A percentile compares a stretch with the other conserved stretches of the same genome.
These are phyloP conservation scores for Brassicogethes aeneus DNA, from an alignment of 2,888 invertebrate species.

Conservation along the genomic window DNA sequence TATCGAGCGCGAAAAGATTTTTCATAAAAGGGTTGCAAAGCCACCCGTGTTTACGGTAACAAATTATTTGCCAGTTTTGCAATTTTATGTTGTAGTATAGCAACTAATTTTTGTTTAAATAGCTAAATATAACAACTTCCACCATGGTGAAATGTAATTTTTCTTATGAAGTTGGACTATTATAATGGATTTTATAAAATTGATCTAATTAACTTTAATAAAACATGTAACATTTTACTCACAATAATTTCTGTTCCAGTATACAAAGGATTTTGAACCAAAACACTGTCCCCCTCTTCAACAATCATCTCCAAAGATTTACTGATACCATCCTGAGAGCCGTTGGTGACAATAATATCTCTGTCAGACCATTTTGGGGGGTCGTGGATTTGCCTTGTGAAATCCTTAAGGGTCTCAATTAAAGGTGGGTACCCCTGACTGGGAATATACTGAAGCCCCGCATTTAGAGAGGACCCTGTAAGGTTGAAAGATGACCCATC, in stretches of 20 bases:
- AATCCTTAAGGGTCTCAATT: slow-evolving; percentile 49
- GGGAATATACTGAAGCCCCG: slow-evolving; percentile 67
- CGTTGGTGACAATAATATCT: slow-evolving; percentile 60
- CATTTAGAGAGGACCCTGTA: slow-evolving; percentile 50
- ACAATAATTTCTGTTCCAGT: slow-evolving; percentile 61
- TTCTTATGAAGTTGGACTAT: too few relatives aligned
- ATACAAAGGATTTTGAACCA: slow-evolving; percentile 64
- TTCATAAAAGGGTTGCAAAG: too few relatives aligned
- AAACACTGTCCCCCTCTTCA: slow-evolving; percentile 58
- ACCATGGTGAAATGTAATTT: too few relatives aligned
- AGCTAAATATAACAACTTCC: too few relatives aligned
- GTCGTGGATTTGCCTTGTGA: slow-evolving; percentile 54
- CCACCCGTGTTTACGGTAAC: too few relatives aligned
- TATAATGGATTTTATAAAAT: too few relatives aligned
- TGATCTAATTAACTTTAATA: too few relatives aligned
- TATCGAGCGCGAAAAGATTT: too few relatives aligned
- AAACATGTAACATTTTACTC: slow-evolving; percentile 30
- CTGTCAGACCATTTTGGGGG: slow-evolving; percentile 55
- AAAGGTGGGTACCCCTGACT: slow-evolving; percentile 58
- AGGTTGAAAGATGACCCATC: slow-evolving; percentile 47
- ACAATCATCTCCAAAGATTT: slow-evolving; percentile 64
- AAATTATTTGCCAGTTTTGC: too few relatives aligned
- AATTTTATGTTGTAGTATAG: too few relatives aligned
- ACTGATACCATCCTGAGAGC: slow-evolving; percentile 70
- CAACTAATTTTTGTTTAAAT: too few relatives aligned